Evolutionary conservation across 1,140 invertebrate genomes (phyloP), one percentile per base, ranked within the genome.

Genomic region (Drosophila sucinea): DNA sequence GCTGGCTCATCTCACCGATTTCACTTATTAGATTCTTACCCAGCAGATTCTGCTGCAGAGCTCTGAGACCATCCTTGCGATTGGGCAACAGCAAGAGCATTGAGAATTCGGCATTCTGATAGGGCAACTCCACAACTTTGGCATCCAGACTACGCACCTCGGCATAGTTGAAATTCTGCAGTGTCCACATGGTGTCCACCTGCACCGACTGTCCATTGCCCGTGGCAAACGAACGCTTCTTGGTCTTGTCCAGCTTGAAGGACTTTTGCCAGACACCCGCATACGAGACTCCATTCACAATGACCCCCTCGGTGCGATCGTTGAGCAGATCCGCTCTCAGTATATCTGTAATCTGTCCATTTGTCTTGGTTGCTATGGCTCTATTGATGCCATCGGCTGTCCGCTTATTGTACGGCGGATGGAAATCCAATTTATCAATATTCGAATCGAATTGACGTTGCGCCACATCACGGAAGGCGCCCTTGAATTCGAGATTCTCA

Each of bases 341-440:
- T 17, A 91, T 90, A 25, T 91, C 76, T 10, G 63, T 77, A 32
- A 91, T 90, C 68, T 90, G 79, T 23, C 79, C 77, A 30, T 90
- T 81, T 6, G 90, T 91, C 68, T 91, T 91, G 17, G 76, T 70
- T 56, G 85, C 77, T 25, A 87, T 75, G 8, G 60, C 77, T 1
- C 82, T 69, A 73, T 87, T 91, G 10, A 91, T 91, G 4, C 30
- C 80, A n/a, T 93, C 78, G 3, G 90, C 83, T 0, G 90, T 91
- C 33, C 90, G 86, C 71, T 90, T 90, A 56, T 91, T 90, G 60
- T 91, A 91, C 8, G 90, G 90, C 55, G 90, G 90, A 77, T 91
- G 90, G 55, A 91, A 91, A 61, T 91, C 90, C 23, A 90, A 73
- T 29, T 89, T 90, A 51, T 91, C 90, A 47, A 91, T 84, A 63